These are phyloP conservation scores for Sebastolobus altivelis DNA, from an alignment of 2,797 vertebrate species.

Conservation along the genomic window DNA sequence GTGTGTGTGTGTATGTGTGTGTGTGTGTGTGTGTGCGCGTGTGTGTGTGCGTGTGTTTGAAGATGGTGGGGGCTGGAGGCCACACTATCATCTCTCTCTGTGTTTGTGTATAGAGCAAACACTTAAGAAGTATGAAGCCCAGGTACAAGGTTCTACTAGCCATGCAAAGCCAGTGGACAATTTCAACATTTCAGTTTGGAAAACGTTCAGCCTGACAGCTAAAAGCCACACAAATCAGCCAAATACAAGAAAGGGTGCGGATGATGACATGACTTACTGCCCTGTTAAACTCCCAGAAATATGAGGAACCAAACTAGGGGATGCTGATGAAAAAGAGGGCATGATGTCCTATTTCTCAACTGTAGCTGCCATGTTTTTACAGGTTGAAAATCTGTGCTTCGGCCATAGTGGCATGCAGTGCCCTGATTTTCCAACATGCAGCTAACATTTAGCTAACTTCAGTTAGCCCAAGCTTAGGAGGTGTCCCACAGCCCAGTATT, in stretches of 20 bases:
- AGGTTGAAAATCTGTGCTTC: background rate
- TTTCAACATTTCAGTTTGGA: background rate
- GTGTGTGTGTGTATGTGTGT: constrained; percentile 22
- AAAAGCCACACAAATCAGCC: background rate
- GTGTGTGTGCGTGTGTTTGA: too few relatives aligned
- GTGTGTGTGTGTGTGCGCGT: background rate
- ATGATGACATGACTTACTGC: background rate
- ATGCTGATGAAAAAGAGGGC: background rate
- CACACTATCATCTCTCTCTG: constrained; percentile 2
- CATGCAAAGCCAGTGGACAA: background rate
- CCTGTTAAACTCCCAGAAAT: background rate
- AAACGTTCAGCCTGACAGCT: background rate
- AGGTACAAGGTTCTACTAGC: background rate
- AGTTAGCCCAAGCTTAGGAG: background rate
- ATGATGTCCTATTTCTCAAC: background rate
- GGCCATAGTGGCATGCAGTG: background rate
- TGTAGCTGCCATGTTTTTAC: background rate
- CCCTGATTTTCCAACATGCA: background rate
- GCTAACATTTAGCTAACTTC: background rate
- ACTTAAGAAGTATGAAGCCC: background rate
- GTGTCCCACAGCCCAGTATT: background rate
- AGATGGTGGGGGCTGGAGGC: background rate
- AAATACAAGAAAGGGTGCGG: background rate
- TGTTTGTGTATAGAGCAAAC: background rate
- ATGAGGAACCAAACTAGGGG: background rate